Evolutionary conservation across 2,113 vertebrate species (phyloP).

Genomic region (Henicopernis longicauda): DNA sequence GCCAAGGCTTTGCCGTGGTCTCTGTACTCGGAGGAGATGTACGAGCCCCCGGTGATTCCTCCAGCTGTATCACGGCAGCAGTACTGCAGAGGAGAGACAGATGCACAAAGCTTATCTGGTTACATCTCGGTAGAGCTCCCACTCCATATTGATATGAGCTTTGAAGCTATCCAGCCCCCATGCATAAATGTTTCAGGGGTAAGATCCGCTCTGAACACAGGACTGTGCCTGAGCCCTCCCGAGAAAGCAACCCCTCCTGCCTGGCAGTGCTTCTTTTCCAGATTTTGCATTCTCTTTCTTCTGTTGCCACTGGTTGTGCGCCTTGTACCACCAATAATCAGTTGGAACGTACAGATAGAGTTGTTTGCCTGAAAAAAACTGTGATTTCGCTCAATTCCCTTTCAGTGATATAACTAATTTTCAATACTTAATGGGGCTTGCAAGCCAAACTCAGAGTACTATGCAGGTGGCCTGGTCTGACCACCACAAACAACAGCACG

Average conservation of each 20-base stretch:
- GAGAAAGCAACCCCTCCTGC: neutral
- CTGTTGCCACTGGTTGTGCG: neutral
- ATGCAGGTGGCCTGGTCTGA: neutral
- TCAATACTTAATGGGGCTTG: neutral
- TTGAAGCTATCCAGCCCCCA: neutral
- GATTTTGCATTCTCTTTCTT: constrained; percentile 7
- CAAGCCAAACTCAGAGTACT: neutral
- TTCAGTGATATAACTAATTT: neutral
- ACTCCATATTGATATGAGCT: neutral
- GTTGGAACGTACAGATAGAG: neutral
- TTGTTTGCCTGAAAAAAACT: neutral
- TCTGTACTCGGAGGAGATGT: neutral
- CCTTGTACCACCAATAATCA: neutral
- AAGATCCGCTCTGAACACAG: neutral
- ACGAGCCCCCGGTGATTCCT: neutral
- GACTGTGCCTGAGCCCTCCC: neutral
- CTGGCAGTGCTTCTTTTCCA: neutral
- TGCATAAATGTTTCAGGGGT: constrained; percentile 20
- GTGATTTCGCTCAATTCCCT: neutral
- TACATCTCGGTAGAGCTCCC: neutral
- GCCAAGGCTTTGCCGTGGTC: neutral
- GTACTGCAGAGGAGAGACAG: neutral
- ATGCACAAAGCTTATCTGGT: neutral
- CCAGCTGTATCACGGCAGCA: constrained; percentile 1
- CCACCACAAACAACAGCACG: neutral